Base-by-base conservation (phyloP, 2,888 invertebrate species). In the Acronicta psi region DNA sequence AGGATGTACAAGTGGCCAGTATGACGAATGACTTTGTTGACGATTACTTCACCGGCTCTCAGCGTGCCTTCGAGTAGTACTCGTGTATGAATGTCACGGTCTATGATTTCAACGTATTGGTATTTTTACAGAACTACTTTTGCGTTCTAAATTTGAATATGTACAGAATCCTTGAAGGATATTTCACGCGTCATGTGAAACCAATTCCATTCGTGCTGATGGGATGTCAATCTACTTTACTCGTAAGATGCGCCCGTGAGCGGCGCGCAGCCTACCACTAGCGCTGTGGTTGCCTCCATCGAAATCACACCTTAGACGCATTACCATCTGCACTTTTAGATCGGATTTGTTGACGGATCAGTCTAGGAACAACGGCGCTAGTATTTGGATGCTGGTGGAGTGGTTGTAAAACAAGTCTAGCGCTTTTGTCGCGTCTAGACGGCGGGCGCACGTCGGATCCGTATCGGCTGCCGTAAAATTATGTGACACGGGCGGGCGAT, bases 391-490 rank as follows among this genome's bases (percentile, higher is more conserved):
- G 70, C 65, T 65, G 69, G 74, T 67, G 65, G 80, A 85, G 78
- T 71, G 67, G 89, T 92, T 83, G 88, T 80, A 75, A 75, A 82
- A 92, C 90, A 66, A 84, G 90, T 93, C 88, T 90, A 85, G 88
- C 77, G 77, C 80, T 80, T 76, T 77, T 75, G 90, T 93, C 85
- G 91, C 75, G 93, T 94, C 93, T 94, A 94, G 93, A 94, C 93
- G 87, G 82, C 65, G 85, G 87, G 82, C 65, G 85, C 82, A 85
- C 84, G 85, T 81, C 82, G 88, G 88, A 85, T 91, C 87, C 79
- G 89, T 90, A 91, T 91, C 92, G 89, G 86, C 81, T 83, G 83
- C 84, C 79, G 87, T 87, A 88, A 92, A 93, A 93, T 93, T 92
- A 91, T 91, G 89, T 90, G 91, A 89, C 85, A 85, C 80, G 82